A percentile compares a stretch with the other conserved stretches of the same genome.
Evolutionary conservation across 2,113 vertebrate species (phyloP).

Genomic region (Porphyrio hochstetteri): DNA sequence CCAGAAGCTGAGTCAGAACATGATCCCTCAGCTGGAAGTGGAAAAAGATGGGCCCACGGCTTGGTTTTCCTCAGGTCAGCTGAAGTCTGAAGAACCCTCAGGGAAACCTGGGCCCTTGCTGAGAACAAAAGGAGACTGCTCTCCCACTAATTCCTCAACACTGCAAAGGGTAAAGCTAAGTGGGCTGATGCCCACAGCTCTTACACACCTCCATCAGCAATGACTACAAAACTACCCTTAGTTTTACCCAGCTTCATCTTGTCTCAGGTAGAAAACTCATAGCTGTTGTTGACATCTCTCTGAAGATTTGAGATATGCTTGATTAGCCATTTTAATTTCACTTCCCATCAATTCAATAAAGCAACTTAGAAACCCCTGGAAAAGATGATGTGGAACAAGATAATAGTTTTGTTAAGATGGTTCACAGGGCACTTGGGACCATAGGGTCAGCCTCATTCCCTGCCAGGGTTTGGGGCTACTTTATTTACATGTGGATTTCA

Average conservation of each 20-base stretch:
- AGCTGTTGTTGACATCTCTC: background rate
- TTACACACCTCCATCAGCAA: background rate
- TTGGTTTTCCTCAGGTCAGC: background rate
- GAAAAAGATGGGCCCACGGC: background rate
- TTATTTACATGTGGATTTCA: background rate
- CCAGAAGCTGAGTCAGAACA: background rate
- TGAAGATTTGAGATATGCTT: background rate
- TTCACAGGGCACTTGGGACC: background rate
- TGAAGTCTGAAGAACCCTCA: background rate
- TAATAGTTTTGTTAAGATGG: background rate
- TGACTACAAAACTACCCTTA: background rate
- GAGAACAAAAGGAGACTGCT: background rate
- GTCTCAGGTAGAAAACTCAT: background rate
- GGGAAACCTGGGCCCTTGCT: background rate
- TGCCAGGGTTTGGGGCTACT: background rate
- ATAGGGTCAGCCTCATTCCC: background rate
- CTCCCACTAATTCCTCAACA: background rate
- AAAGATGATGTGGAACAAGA: background rate
- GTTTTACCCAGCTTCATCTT: background rate
- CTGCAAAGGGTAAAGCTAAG: background rate
- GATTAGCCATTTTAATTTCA: background rate
- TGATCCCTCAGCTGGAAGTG: background rate
- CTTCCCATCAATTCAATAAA: background rate
- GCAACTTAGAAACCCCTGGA: background rate
- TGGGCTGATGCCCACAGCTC: background rate